These are phyloP conservation scores for Sussaba pulchella DNA, from an alignment of 2,888 invertebrate species.

Conservation along the genomic window DNA sequence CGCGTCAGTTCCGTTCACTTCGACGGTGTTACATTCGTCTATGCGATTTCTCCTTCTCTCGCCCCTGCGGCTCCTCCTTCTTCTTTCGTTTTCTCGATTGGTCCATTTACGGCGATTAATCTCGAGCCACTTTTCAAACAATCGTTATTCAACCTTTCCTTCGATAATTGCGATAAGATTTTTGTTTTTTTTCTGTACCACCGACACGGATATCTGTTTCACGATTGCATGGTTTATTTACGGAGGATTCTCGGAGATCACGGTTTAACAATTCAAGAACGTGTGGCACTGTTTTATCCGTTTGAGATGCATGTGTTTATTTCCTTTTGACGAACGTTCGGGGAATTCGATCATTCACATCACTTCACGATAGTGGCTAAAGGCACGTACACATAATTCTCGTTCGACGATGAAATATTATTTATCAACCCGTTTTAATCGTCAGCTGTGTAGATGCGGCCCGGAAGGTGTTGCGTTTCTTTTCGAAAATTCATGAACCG, in stretches of 20 bases:
- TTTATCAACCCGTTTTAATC: background rate
- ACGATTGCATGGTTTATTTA: constrained; percentile 3
- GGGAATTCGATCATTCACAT: background rate
- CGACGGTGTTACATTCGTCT: constrained; percentile 50
- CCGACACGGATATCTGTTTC: constrained; percentile 8
- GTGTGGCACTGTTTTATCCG: background rate
- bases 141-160: constrained; percentile 29
- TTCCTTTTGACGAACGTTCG: background rate
- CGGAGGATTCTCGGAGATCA: constrained; percentile 13
- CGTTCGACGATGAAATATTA: background rate
- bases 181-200: background rate
- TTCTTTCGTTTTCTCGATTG: constrained; percentile 48
- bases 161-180: constrained; percentile 31
- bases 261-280: background rate
- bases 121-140: constrained; percentile 62
- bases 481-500: constrained; percentile 2
- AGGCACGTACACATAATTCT: constrained; percentile 11
- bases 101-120: constrained; percentile 63
- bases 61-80: constrained; percentile 49
- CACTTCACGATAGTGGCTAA: background rate
- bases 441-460: background rate
- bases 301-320: background rate
- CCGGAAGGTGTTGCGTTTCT: background rate
- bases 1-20: constrained; percentile 66
- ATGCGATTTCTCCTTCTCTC: constrained; percentile 59